phyloP scores from a whole-genome alignment of 1,140 invertebrate genomes.

The Caerostris extrusa region DNA sequence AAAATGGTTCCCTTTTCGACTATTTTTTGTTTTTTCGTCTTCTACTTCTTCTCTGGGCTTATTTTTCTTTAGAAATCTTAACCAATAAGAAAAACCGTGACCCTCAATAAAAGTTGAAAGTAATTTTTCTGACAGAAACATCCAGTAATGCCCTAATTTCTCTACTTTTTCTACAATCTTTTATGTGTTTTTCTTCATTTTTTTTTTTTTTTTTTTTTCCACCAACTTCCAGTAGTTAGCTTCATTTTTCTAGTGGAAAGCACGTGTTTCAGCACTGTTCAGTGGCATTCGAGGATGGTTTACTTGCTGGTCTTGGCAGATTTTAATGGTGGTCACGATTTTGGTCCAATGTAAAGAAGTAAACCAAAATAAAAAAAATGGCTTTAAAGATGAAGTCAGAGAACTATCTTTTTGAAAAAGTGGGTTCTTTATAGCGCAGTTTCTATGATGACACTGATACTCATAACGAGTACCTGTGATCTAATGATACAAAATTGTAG shows the following conservation, averaged over 20 bases:
- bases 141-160: conserved; percentile 40
- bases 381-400: too few relatives aligned
- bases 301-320: not conserved
- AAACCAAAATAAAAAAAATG: too few relatives aligned
- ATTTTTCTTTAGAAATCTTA: not conserved
- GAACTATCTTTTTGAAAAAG: too few relatives aligned
- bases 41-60: not conserved
- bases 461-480: too few relatives aligned
- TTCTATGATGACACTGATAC: too few relatives aligned
- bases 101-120: conserved; percentile 43
- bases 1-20: conserved; percentile 32
- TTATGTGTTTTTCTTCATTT: not conserved
- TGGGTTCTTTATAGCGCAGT: too few relatives aligned
- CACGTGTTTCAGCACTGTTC: conserved; percentile 34
- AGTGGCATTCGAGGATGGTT: not conserved
- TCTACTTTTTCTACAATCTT: not conserved
- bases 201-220: not conserved
- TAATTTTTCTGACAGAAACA: conserved; percentile 56
- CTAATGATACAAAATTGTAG: too few relatives aligned
- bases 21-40: not conserved
- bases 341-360: not conserved
- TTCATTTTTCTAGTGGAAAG: not conserved
- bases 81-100: conserved; percentile 11
- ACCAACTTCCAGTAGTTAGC: too few relatives aligned
- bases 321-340: conserved; percentile 21